A percentile compares a stretch with the other conserved stretches of the same genome.
These are phyloP conservation scores for Drosophila azteca DNA, from an alignment of 1,140 invertebrate species.

Conservation along the genomic window DNA sequence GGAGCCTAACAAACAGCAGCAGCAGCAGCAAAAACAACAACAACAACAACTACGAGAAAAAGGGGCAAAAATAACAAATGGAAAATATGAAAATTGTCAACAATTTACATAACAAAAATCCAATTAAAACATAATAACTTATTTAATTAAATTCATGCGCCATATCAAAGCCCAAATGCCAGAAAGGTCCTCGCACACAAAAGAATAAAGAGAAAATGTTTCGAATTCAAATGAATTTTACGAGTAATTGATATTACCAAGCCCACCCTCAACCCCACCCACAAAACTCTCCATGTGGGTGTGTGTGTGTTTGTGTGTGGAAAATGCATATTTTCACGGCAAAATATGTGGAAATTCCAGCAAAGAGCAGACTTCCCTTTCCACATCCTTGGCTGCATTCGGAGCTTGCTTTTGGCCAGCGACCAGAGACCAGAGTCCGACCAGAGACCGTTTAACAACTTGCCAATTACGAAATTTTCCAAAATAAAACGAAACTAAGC, in stretches of 20 bases:
- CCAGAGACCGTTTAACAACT: constrained; percentile 38
- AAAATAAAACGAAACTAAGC: constrained; percentile 40
- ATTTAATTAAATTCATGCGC: constrained; percentile 77
- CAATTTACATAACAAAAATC: constrained; percentile 66
- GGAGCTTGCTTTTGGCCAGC: constrained; percentile 22
- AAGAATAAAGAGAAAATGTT: not conserved
- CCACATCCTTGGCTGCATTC: constrained; percentile 40
- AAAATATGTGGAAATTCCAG: constrained; percentile 60
- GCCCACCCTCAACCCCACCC: too few species aligned
- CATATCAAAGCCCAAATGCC: constrained; percentile 47
- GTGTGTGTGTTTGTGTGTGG: not conserved
- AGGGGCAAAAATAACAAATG: not conserved
- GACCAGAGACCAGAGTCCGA: not conserved
- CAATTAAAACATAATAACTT: constrained; percentile 79
- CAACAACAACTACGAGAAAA: constrained; percentile 7
- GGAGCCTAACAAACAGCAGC: constrained; percentile 25
- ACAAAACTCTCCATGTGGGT: too few species aligned
- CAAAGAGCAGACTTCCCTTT: not conserved
- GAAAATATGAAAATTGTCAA: constrained; percentile 29
- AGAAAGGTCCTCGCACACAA: not conserved
- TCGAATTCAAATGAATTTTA: constrained; percentile 38
- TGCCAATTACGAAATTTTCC: not conserved
- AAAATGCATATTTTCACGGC: constrained; percentile 60
- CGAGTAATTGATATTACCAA: constrained; percentile 44
- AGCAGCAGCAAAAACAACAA: not conserved